Conservation (phyloP, 2,797 vertebrate species). For the Sternarchorhynchus goeldii region DNA sequence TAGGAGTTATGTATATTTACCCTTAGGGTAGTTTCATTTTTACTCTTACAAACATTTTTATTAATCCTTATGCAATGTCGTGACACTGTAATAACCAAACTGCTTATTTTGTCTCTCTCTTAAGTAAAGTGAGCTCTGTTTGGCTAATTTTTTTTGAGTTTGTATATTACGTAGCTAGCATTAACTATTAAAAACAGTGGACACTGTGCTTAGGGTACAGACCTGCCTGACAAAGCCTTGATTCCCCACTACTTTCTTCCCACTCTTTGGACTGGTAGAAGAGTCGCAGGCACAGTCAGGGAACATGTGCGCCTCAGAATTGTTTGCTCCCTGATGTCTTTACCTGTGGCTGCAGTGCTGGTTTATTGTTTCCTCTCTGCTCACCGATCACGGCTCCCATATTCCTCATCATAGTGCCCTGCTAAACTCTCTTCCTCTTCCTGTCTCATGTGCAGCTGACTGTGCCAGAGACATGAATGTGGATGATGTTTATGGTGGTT, state of each 20-base stretch:
- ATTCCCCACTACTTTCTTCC: conserved; percentile 46
- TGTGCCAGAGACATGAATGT: conserved; percentile 7
- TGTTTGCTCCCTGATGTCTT: conserved; percentile 64
- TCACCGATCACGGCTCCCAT: conserved; percentile 20
- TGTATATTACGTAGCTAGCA: neutral
- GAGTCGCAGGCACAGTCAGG: conserved; percentile 53
- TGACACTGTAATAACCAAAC: too few species aligned
- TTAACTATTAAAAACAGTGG: conserved; percentile 36
- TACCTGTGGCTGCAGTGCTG: conserved; percentile 48
- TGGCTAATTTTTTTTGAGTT: too few species aligned
- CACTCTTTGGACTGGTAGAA: conserved; percentile 47
- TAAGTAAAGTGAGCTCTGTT: too few species aligned
- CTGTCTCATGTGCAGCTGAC: conserved; percentile 39
- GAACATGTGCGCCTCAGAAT: conserved; percentile 44
- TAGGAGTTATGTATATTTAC: too few species aligned
- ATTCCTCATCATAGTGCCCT: conserved; percentile 16
- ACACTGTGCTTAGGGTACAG: conserved; percentile 31
- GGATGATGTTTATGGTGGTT: conserved; percentile 23
- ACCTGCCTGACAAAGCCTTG: conserved; percentile 27
- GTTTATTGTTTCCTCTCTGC: conserved; percentile 63
- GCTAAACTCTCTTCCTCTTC: conserved; percentile 49
- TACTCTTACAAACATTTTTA: too few species aligned
- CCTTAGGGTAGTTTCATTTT: too few species aligned
- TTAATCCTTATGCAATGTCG: too few species aligned
- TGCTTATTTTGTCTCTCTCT: too few species aligned